Evolutionary conservation across 2,888 invertebrate species (phyloP), one percentile per base, ranked within the genome.

Genomic region (Petrolisthes manimaculis): DNA sequence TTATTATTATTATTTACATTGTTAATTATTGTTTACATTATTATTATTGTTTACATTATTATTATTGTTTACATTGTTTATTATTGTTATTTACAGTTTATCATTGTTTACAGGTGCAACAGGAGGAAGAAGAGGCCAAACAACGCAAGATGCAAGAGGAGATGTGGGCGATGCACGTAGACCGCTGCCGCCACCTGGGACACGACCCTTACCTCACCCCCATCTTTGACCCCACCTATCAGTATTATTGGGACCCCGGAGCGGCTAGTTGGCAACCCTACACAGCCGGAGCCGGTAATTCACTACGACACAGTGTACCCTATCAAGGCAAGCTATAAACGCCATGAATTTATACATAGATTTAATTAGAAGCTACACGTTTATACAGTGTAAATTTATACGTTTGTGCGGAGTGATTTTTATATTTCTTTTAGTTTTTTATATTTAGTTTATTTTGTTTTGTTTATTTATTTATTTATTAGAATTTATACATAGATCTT

Each of bases 111-210:
- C 81, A 90, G 90, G 90, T 89, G 21, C 89, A 89, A 24, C 86
- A 89, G 51, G 89, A 92, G 77, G 92, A 92, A 79, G 92, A 92
- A 71, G 92, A 92, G 69, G 94, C 95, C 54, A 91, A 91, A 1
- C 93, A 95, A 77, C 93, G 95, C 88, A 93, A 94, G 61, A 94
- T 94, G 91, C 95, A 95, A 91, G 94, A 95, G 91, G 95, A 95
- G 91, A 93, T 94, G 88, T 95, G 95, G 94, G 93, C 94, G 77
- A 94, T 95, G 90, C 95, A 95, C 91, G 94, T 95, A 92, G 93
- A 94, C 84, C 94, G 95, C 86, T 94, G 95, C 92, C 92, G 94
- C 89, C 93, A 94, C 69, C 93, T 95, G 84, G 95, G 95, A 8
- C 93, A 95, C 53, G 95, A 95, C 93, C 95, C 95, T 1, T 93